Base-by-base conservation (phyloP, 1,140 invertebrate genomes). In the Bombus soroeensis region DNA sequence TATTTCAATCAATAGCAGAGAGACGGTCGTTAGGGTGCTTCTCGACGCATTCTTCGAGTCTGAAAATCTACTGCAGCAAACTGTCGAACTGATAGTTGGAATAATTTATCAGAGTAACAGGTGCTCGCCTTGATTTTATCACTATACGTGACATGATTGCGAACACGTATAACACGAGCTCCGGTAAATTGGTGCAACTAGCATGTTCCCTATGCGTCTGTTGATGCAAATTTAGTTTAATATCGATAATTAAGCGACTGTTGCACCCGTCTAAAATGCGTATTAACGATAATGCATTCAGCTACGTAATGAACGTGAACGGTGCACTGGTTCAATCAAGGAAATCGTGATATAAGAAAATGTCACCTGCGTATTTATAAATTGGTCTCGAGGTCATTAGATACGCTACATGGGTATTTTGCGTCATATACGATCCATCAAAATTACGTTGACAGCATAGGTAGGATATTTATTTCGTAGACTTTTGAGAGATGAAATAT, bases 51-150 rank as follows among this genome's bases (percentile, higher is more conserved):
- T 80, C 83, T 18, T 81, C 6, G 32, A 13, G 39, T 37, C 70
- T 53, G n/a, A 39, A 86, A 73, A 83, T 81, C 43, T 34, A n/a
- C 59, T 22, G 59, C 22, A 15, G 37, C 8, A 47, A 34, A 71
- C 37, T 1, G n/a, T 34, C 43, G 53, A 22, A 28, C 8, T 53
- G 83, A 28, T 39, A 8, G 13, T 2, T 34, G 15, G 57, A 75
- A 75, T 85, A 74, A 74, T 81, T 81, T 81, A 81, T 81, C 78
- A 81, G 68, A 81, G 84, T 85, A 85, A 85, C 84, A 85, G 84
- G 83, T 85, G 83, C 59, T 81, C 10, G 84, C 71, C 78, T 75
- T 62, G 57, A 62, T 43, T 81, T 81, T 81, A 85, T 85, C 84
- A 59, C 43, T 37, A 81, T 34, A 74, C 71, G 78, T 47, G 71